phyloP scores from a whole-genome alignment of 2,888 invertebrate species.

The Protonemura montana region DNA sequence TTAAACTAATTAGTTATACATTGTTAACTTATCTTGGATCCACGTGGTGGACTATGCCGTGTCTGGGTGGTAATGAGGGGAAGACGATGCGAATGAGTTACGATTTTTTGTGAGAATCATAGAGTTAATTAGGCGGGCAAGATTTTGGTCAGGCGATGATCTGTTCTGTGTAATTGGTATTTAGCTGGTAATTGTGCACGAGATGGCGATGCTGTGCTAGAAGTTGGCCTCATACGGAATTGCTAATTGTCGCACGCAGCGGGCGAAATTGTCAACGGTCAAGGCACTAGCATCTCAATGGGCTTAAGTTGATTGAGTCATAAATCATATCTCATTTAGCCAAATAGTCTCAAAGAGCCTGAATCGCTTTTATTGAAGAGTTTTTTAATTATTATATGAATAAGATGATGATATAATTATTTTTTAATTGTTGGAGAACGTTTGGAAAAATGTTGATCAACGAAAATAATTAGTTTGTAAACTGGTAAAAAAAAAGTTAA shows the following conservation, averaged over 20 bases:
- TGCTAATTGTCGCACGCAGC: not conserved
- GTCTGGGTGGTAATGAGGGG: not conserved
- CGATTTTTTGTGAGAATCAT: not conserved
- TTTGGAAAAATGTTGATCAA: conserved; percentile 28
- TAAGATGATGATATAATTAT: conserved; percentile 14
- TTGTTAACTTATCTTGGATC: not conserved
- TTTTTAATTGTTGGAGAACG: not conserved
- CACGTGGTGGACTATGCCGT: not conserved
- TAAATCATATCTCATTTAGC: not conserved
- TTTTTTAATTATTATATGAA: conserved; percentile 15
- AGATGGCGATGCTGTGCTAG: too few relatives aligned
- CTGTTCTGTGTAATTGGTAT: not conserved
- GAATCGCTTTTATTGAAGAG: not conserved
- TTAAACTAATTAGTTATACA: conserved; percentile 1
- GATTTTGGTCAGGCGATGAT: not conserved
- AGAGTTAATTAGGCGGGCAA: not conserved
- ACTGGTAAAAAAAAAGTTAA: not conserved
- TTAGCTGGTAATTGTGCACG: not conserved
- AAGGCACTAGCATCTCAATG: not conserved
- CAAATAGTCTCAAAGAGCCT: not conserved
- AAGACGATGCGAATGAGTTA: not conserved
- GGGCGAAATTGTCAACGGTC: not conserved
- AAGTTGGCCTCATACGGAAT: not conserved
- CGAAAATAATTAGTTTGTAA: conserved; percentile 27
- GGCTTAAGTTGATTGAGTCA: not conserved